Base-by-base conservation (phyloP, 2,888 invertebrate genomes). In the Reticulitermes lucifugus region DNA sequence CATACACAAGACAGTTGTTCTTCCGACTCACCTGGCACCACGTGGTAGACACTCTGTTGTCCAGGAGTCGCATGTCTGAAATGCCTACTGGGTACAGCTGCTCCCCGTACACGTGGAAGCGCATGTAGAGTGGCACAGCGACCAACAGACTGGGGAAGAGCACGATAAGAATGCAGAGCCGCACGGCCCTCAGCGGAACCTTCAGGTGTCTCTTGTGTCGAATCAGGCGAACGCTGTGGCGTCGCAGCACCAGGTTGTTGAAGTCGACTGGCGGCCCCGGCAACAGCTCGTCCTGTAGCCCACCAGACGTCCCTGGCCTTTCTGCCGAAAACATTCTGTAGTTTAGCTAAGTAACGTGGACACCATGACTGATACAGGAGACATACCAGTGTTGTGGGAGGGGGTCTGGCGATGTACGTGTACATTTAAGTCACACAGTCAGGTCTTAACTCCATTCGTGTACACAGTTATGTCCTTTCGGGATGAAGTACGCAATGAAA, bases 51-150 rank as follows among this genome's bases (percentile, higher is more conserved):
- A 96, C 93, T 91, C 93, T 94, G 88, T 93, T 93, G 89, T 96
- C 96, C 87, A 96, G 93, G 85, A 96, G 91, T 86, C 95, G 91
- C 94, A 96, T 96, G 89, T 96, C 96, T 0, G 95, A 95, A 91
- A 95, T 94, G 41, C 95, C 94, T 89, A 96, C 92, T 0, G 96
- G 95, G 89, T 95, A 95, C 89, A 95, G 92, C 89, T 95, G 95
- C 10, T 94, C 93, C 25, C 94, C 93, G 89, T 94, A 96, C 29
- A 95, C 95, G 12, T 93, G 92, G 90, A 94, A 95, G 87, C 95
- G 92, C 91, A 96, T 91, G 89, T 96, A 95, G 46, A 96, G 90
- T 0, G 96, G 95, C 7, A 94, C 91, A 51, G 94, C 92, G 85
- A 96, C 93, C 85, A 96, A 92, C 55, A 94, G 84, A n/a, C 93